Evolutionary conservation across 2,797 vertebrate species (phyloP).

Genomic region (Sebastes nivosus): DNA sequence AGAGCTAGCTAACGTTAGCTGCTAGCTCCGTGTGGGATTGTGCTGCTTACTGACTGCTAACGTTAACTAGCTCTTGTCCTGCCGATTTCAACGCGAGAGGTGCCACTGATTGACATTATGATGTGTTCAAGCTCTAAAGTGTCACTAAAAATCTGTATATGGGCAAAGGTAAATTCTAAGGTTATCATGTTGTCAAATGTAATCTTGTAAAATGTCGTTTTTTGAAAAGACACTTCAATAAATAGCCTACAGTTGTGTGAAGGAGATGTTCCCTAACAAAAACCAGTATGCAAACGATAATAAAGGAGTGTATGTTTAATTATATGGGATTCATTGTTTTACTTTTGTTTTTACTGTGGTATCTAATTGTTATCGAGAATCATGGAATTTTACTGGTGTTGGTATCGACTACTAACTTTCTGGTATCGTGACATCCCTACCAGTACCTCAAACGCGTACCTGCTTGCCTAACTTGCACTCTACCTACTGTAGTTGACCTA

Average conservation of each 20-base stretch:
- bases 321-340: not conserved
- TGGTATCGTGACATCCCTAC: not conserved
- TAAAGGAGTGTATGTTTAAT: not conserved
- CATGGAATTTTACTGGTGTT: not conserved
- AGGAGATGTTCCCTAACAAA: not conserved
- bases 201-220: not conserved
- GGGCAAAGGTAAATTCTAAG: not conserved
- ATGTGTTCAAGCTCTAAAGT: not conserved
- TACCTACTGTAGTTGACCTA: not conserved
- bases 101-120: not conserved
- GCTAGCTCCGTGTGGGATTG: too few relatives aligned
- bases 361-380: not conserved
- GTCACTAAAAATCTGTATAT: not conserved
- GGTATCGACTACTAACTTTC: not conserved
- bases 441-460: not conserved
- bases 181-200: not conserved
- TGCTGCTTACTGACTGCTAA: too few relatives aligned
- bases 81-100: not conserved
- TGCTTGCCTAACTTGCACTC: not conserved
- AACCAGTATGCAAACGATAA: too few relatives aligned
- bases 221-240: not conserved
- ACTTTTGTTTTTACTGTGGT: not conserved
- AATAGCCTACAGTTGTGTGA: not conserved
- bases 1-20: not conserved
- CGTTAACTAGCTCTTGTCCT: not conserved